Evolutionary conservation across 2,113 vertebrate genomes (phyloP).

Genomic region (Donacobius atricapilla): DNA sequence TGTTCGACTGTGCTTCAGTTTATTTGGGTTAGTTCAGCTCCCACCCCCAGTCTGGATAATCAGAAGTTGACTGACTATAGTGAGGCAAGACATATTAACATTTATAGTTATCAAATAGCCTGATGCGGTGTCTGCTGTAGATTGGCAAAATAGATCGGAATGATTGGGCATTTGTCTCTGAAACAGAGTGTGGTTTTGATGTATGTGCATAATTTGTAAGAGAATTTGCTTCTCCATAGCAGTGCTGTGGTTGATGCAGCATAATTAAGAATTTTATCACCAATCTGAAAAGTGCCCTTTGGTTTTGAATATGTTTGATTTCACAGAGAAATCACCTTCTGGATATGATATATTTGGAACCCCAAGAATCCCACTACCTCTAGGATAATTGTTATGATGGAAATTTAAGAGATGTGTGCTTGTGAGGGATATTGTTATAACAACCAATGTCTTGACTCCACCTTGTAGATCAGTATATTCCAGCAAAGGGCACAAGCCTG

Average conservation of each 20-base stretch:
- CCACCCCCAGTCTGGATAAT: not conserved
- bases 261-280: slow-evolving; percentile 54
- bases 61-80: not conserved
- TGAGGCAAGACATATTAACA: slow-evolving; percentile 12
- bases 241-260: not conserved
- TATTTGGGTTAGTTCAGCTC: not conserved
- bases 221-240: slow-evolving; percentile 22
- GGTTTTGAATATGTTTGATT: not conserved
- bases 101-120: slow-evolving; percentile 38
- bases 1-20: not conserved
- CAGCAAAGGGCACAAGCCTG: not conserved
- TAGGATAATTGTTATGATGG: not conserved
- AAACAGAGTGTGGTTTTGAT: slow-evolving; percentile 57
- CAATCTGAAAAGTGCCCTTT: not conserved
- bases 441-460: not conserved
- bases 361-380: not conserved
- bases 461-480: not conserved
- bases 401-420: not conserved
- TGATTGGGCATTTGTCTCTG: slow-evolving; percentile 53
- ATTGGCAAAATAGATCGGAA: slow-evolving; percentile 34
- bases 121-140: slow-evolving; percentile 28
- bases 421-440: not conserved
- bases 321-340: not conserved
- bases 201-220: slow-evolving; percentile 48
- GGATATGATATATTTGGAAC: not conserved